Evolutionary conservation across 1,140 invertebrate species (phyloP), one percentile per base, ranked within the genome.

Genomic region (Zaprionus davidi): DNA sequence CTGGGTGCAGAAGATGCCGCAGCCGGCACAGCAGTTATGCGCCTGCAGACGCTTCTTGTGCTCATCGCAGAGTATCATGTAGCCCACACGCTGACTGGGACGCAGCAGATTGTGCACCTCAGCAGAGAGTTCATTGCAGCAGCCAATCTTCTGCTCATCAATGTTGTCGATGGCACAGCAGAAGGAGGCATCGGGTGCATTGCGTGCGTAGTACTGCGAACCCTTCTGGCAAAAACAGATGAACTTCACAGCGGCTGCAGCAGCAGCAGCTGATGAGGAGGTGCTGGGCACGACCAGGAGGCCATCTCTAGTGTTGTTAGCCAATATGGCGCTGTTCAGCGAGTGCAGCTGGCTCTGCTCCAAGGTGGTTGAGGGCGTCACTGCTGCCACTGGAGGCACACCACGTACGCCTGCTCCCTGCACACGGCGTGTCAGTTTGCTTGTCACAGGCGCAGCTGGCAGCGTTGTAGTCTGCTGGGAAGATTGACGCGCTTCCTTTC

Each of bases 1-100:
- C 94, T 98, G 97, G 31, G 97, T 96, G 90, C 98, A 99, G 92
- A 98, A 99, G 17, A 97, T 93, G 6, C 98, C 98, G 93, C 98
- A 99, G 1, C 96, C 95, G 1, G 97, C 96, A 92, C 98, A 99
- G 91, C 97, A 98, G 88, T 98, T 97, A 92, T 99, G 98, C 31
- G 95, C 92, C 7, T 95, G 92, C 28, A 99, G 92, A 68, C 97
- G 94, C 80, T 96, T 95, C 74, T 95, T 94, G 92, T 99, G 98
- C 85, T 96, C 94, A 46, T 96, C 94, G 93, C 98, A 99, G 2
- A 97, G 93, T n/a, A 97, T 95, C 87, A 96, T 95, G 92, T 96
- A 98, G 34, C 97, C 97, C 58, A 98, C 95, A 57, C 96, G 94
- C 1, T 95, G 95, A 53, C 97, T 97, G 2, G 97, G 95, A 38